phyloP scores from a whole-genome alignment of 2,888 invertebrate genomes.

The Rapana venosa region DNA sequence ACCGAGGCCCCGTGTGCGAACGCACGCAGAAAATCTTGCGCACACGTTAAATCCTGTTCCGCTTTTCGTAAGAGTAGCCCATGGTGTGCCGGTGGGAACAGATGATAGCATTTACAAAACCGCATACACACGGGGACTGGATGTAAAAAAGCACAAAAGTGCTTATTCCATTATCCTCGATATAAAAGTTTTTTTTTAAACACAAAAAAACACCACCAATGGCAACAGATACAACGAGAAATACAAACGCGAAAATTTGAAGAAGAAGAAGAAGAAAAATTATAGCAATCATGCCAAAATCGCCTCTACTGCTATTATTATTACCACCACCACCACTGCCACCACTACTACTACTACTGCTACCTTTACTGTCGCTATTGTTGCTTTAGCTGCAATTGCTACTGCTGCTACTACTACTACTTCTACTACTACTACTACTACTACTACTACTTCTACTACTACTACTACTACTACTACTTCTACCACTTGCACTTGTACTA shows the following conservation, averaged over 20 bases:
- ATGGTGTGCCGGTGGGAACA: too few relatives aligned
- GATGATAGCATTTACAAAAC: too few relatives aligned
- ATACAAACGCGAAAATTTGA: not conserved
- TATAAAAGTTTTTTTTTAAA: too few relatives aligned
- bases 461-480: not conserved
- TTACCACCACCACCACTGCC: not conserved
- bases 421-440: not conserved
- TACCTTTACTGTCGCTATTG: not conserved
- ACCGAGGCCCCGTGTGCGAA: too few relatives aligned
- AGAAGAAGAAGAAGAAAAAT: not conserved
- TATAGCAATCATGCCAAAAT: not conserved
- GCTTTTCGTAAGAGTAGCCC: too few relatives aligned
- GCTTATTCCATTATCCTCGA: too few relatives aligned
- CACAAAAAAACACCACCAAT: not conserved
- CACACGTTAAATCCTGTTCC: too few relatives aligned
- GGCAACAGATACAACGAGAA: not conserved
- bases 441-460: not conserved
- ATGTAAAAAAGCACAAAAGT: too few relatives aligned
- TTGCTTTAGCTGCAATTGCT: not conserved
- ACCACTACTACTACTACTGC: not conserved
- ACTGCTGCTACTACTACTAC: not conserved
- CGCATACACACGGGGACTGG: too few relatives aligned
- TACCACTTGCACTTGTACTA: not conserved
- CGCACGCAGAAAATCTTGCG: too few relatives aligned
- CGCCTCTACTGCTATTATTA: not conserved